Evolutionary conservation across 2,888 invertebrate species (phyloP), one percentile per base, ranked within the genome.

Genomic region (Camptogramma bilineatum): DNA sequence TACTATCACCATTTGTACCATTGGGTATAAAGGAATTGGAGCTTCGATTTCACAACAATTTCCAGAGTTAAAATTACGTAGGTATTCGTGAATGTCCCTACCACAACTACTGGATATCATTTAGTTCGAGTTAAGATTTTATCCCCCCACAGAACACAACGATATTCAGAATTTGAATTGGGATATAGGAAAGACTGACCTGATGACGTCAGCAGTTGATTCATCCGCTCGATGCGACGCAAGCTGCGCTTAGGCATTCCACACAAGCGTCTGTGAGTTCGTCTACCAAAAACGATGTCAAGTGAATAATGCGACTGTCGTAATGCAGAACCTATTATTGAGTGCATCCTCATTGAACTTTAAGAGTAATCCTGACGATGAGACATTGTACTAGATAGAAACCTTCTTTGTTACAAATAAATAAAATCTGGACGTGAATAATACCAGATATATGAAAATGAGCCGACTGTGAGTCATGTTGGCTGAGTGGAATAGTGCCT

Each of bases 121-220:
- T 7, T 1, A 34, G 9, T 34, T 8, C 10, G 13, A 39, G 9
- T 1, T 10, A 0, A 39, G 3, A 39, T 39, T 28, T 28, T 5
- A 34, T 10, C 9, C 2, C 34, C 9, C 34, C 9, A 2, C 18
- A 66, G 62, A 66, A 56, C 34, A 16, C 44, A 17, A n/a, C 42
- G 16, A 1, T 17, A 17, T 44, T 17, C 44, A 17, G 44, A 17
- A 44, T 16, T 17, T 13, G 13, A 44, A 44, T 17, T 16, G 17
- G 16, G 10, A 17, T 17, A 8, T 17, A 44, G 34, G 34, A 39
- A 39, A 79, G 84, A 83, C 85, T 85, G 84, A 84, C 86, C 87
- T 85, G 64, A 72, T 88, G 89, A 91, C 91, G 90, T 88, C 87
- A 57, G 59, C 73, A 68, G 75, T 78, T 89, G 88, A 90, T 82